Evolutionary conservation across 2,113 vertebrate species (phyloP).

Genomic region (Spilogale gracilis): DNA sequence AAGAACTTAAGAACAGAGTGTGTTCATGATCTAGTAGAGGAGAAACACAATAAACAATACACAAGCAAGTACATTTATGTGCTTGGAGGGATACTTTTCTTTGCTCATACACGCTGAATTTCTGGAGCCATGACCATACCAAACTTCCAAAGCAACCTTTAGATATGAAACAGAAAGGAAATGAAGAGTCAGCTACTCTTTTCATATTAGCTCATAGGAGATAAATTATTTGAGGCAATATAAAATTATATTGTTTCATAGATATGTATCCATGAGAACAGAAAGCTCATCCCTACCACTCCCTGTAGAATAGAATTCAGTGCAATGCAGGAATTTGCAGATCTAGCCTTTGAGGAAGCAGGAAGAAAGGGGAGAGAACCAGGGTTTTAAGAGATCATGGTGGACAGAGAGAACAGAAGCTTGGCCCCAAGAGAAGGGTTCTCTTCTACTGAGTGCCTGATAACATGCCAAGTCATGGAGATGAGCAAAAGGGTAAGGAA

Average conservation of each 20-base stretch:
- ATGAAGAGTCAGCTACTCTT: background rate
- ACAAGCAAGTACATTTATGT: background rate
- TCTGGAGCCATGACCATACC: background rate
- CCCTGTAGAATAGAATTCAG: background rate
- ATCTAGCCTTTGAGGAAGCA: background rate
- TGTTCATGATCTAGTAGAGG: background rate
- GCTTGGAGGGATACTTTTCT: background rate
- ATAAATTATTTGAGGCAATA: background rate
- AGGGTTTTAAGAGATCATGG: background rate
- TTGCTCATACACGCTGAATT: background rate
- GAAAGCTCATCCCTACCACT: background rate
- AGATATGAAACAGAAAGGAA: background rate
- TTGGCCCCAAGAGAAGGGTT: background rate
- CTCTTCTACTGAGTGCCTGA: background rate
- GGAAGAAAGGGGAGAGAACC: background rate
- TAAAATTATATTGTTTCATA: slow-evolving; percentile 15
- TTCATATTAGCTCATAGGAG: background rate
- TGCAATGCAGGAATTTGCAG: background rate
- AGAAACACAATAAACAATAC: background rate
- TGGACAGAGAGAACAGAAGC: background rate
- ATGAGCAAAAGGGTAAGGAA: background rate
- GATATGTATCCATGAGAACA: background rate
- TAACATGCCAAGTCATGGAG: background rate
- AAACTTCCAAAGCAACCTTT: slow-evolving; percentile 1
- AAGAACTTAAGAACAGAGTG: background rate